Evolutionary conservation across 2,888 invertebrate species (phyloP).

Genomic region (Alitta virens): DNA sequence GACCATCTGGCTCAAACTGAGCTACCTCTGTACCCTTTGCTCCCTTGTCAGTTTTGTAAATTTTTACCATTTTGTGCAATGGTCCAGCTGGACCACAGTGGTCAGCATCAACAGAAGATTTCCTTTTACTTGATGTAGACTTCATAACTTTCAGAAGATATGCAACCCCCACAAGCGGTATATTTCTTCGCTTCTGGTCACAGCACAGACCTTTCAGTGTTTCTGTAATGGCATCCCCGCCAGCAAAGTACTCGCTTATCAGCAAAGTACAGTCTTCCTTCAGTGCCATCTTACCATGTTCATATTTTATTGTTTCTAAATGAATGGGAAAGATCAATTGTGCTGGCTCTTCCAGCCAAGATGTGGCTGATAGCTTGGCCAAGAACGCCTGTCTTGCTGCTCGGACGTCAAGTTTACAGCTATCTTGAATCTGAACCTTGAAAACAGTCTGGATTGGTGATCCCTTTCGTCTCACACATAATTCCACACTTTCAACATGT

Average conservation of each 20-base stretch:
- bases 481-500: conserved; percentile 34
- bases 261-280: conserved; percentile 13
- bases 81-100: background rate
- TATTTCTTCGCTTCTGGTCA: conserved; percentile 23
- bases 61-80: background rate
- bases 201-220: conserved; percentile 12
- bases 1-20: conserved; percentile 32
- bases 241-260: conserved; percentile 22
- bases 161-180: conserved; percentile 36
- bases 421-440: conserved; percentile 10
- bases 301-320: conserved; percentile 5
- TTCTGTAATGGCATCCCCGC: conserved; percentile 11
- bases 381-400: background rate
- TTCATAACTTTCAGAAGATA: conserved; percentile 16
- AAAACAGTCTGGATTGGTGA: conserved; percentile 5
- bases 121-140: background rate
- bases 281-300: background rate
- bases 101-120: background rate
- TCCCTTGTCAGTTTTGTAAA: background rate
- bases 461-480: conserved; percentile 19
- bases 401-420: conserved; percentile 7
- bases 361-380: background rate
- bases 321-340: conserved; percentile 2
- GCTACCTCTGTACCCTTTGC: background rate
- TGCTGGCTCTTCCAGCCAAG: conserved; percentile 4